Base-by-base conservation (phyloP, 30 jellyfish, hydroid and myxozoan species). In the Cassiopea andromeda region DNA sequence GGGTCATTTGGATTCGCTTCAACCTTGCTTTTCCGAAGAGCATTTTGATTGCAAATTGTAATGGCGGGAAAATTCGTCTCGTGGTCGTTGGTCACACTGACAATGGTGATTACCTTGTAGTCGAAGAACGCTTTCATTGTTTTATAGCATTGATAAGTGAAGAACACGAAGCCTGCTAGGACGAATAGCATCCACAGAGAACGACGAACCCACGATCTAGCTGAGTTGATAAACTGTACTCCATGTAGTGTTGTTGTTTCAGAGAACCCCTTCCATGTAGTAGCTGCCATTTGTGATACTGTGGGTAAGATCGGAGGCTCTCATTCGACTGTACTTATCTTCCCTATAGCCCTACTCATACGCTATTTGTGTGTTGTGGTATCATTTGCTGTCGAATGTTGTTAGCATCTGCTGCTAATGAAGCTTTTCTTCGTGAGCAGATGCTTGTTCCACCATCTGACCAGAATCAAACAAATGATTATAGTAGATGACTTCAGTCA, bases 31-130 rank as follows among this genome's bases (percentile, higher is more conserved):
- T 60, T 75, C 61, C 89, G 73, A 9, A 89, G 82, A 6, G 87
- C 75, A 60, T 89, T 89, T 64, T 64, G 82, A 50, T 89, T 89
- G 87, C 96, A 89, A 12, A 89, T 89, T 44, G 96, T 89, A 15
- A 89, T 58, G n/a, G 91, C 91, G 5, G 96, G 96, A 73, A 89
- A 89, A 16, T 69, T 75, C 8, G 96, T 70, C 14, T 71, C 74
- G 7, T 46, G 77, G 45, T 89, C 96, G 14, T 71, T 69, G 3
- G 91, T n/a, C 91, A 89, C 44, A 46, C 48, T 45, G 13, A 89
- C 92, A 7, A 89, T 85, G 7, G 96, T 89, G 81, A 79, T 89
- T 47, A 89, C 96, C 58, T 46, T 70, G 60, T 43, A 89, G 10
- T 48, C 75, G 73, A 89, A 79, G 87, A 44, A 83, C 14, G 19